Conservation (phyloP, 1,140 invertebrate genomes). For the Drosophila auraria region DNA sequence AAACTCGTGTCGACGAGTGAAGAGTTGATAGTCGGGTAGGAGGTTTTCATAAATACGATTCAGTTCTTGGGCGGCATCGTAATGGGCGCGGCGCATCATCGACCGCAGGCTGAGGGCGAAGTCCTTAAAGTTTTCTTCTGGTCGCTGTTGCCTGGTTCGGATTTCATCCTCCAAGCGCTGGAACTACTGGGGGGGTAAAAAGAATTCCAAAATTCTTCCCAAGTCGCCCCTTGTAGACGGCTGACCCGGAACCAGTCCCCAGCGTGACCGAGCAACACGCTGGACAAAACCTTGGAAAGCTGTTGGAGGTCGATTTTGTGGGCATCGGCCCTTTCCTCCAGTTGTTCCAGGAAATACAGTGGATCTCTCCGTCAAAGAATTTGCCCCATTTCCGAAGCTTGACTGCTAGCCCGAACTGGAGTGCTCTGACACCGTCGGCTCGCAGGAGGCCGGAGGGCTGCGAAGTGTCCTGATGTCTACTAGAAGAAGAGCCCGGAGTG, state of each 20-base stretch:
- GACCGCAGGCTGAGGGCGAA: background rate
- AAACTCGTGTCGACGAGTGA: no score
- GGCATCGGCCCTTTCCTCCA: conserved; percentile 21
- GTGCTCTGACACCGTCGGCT: no score
- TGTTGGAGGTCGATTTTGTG: background rate
- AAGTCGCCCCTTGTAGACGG: no score
- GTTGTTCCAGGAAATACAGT: conserved; percentile 38
- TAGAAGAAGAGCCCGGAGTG: no score
- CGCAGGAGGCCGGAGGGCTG: no score
- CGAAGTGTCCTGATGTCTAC: no score
- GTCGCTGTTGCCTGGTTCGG: background rate
- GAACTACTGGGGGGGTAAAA: background rate
- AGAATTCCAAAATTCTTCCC: background rate
- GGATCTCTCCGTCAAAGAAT: no score
- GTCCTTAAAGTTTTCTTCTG: background rate
- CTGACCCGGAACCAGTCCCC: conserved; percentile 16
- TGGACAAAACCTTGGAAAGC: background rate
- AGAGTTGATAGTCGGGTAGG: no score
- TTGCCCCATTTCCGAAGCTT: no score
- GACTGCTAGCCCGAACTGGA: no score
- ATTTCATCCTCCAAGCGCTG: conserved; percentile 3
- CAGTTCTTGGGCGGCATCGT: background rate
- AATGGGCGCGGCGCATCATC: conserved; percentile 4
- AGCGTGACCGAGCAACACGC: conserved; percentile 1
- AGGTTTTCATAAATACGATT: no score